Evolutionary conservation across 2,113 vertebrate genomes (phyloP).

Genomic region (Hipposideros armiger): DNA sequence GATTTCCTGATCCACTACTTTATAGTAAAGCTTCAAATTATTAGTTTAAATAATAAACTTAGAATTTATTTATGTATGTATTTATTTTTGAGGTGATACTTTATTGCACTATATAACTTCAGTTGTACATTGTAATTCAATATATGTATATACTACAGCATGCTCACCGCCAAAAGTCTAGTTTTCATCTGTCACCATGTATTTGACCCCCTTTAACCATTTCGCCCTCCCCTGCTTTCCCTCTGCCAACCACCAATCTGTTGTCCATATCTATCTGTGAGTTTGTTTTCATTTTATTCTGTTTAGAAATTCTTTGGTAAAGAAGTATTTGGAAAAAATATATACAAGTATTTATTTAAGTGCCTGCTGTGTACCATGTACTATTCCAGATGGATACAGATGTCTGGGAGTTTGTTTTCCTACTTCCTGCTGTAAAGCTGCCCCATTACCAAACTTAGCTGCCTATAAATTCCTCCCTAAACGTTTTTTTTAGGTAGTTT

Average conservation of each 20-base stretch:
- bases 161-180: not conserved
- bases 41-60: not conserved
- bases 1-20: not conserved
- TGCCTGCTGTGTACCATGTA: not conserved
- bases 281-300: not conserved
- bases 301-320: conserved; percentile 42
- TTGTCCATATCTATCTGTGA: not conserved
- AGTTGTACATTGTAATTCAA: not conserved
- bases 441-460: not conserved
- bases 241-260: not conserved
- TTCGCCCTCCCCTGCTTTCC: not conserved
- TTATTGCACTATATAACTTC: not conserved
- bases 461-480: not conserved
- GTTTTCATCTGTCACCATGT: not conserved
- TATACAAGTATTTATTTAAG: not conserved
- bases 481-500: not conserved
- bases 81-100: not conserved
- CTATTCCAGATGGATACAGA: not conserved
- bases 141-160: not conserved
- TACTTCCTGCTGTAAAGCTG: not conserved
- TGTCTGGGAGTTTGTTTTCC: not conserved
- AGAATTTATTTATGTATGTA: not conserved
- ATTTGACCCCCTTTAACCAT: not conserved
- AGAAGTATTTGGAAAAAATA: conserved; percentile 21
- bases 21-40: not conserved